Base-by-base conservation (phyloP, 1,140 invertebrate genomes). In the Solenopsis fugax region DNA sequence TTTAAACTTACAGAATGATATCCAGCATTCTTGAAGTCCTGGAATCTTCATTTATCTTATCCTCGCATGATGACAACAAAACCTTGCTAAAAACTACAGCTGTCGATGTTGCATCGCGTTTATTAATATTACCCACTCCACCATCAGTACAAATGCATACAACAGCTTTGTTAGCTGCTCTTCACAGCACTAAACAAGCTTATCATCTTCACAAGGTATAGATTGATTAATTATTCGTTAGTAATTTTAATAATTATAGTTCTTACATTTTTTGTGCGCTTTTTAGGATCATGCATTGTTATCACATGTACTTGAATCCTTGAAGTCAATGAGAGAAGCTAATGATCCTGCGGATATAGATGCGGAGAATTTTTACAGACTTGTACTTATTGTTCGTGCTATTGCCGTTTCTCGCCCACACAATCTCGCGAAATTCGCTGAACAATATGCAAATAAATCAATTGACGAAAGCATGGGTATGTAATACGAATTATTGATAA, bases 161-260 rank as follows among this genome's bases (percentile, higher is more conserved):
- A 0, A 97, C 97, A 85, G 97, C 97, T 41, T 96, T 99, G 76
- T 94, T 99, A 84, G 97, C 98, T 4, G 97, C 98, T 0, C 94
- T 99, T 7, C 97, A 98, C 92, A 94, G 96, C 12, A 97, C 96
- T 16, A 97, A 97, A 50, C 94, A 96, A 41, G 93, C 96, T 0
- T 99, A 99, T 95, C 98, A 99, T 93, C 96, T 97, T 88, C 98
- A 98, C 92, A 99, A 98, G 96, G 97, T 97, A 94, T 88, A n/a
- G n/a, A 29, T 9, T 13, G 7, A 82, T 65, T 7, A 58, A 54
- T 76, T 45, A 37, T 24, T 7, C 4, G 1, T 69, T 62, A 41
- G 21, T 1, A 16, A 67, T 37, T 69, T 56, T 10, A 24, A 85
- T 9, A n/a, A 34, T n/a, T 45, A 52, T 13, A 37, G 5, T 80